Evolutionary conservation across 2,888 invertebrate genomes (phyloP).

Genomic region (Palloptera scutellata): DNA sequence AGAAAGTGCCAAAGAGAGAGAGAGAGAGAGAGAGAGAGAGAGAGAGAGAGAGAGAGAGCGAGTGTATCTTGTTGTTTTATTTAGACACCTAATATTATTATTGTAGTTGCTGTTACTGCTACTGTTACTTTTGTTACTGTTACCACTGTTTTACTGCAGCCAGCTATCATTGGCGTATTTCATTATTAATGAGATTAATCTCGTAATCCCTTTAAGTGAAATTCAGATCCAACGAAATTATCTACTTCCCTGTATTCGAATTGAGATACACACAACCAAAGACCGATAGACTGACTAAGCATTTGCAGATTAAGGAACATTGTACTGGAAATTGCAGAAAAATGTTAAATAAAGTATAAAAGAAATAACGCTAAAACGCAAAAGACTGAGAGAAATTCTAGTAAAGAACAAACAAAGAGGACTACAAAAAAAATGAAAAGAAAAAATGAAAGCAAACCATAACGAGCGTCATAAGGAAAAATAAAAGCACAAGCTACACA

Average conservation of each 20-base stretch:
- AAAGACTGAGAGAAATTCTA: too few species aligned
- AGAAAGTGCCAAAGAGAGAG: too few species aligned
- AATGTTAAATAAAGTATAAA: slow-evolving; percentile 5
- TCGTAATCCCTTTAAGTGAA: slow-evolving; percentile 47
- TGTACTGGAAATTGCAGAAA: neutral
- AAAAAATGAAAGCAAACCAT: neutral
- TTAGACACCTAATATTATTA: too few species aligned
- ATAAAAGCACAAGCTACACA: slow-evolving; percentile 1
- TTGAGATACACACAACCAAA: neutral
- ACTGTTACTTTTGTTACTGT: neutral
- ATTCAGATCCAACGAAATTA: neutral
- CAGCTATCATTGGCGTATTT: slow-evolving; percentile 45
- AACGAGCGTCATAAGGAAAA: slow-evolving; percentile 3
- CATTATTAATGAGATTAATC: slow-evolving; percentile 54
- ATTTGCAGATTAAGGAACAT: too few species aligned
- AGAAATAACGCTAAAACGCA: neutral
- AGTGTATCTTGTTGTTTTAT: neutral
- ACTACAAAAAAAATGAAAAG: too few species aligned
- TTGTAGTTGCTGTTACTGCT: neutral
- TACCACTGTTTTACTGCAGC: neutral
- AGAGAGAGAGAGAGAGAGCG: neutral
- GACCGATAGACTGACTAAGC: neutral
- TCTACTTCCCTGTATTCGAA: neutral
- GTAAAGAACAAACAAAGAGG: too few species aligned
- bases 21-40: neutral